Evolutionary conservation across 2,113 vertebrate genomes (phyloP).

Genomic region (Bos indicus): DNA sequence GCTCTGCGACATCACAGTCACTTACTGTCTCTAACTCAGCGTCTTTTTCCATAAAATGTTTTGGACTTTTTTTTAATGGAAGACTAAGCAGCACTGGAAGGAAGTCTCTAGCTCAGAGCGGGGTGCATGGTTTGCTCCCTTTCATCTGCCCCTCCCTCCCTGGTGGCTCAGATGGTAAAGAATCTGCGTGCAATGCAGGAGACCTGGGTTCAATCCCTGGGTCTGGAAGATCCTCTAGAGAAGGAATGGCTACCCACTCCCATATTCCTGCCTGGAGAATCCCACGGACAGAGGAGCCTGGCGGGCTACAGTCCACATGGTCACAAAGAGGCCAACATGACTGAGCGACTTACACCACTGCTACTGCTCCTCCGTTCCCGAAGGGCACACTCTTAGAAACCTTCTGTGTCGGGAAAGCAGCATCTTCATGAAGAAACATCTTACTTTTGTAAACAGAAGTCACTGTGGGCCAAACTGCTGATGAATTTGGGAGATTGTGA

Average conservation of each 20-base stretch:
- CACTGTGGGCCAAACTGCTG: neutral
- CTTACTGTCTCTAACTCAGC: neutral
- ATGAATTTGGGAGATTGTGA: neutral
- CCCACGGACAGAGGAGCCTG: neutral
- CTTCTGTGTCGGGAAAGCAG: neutral
- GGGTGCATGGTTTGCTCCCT: neutral
- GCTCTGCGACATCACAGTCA: neutral
- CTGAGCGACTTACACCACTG: rapidly evolving
- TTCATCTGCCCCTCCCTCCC: neutral
- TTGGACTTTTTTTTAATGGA: neutral
- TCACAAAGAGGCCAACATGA: neutral
- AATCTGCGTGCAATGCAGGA: neutral
- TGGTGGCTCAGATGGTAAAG: neutral
- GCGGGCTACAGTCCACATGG: rapidly evolving
- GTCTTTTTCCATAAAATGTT: neutral
- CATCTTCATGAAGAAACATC: neutral
- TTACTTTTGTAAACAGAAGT: neutral
- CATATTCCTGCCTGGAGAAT: neutral
- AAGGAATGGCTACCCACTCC: neutral
- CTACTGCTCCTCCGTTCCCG: rapidly evolving
- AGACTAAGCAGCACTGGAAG: neutral
- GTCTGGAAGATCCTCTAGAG: neutral
- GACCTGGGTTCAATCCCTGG: neutral
- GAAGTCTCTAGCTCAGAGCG: neutral
- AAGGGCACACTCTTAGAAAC: neutral